phyloP scores from a whole-genome alignment of 2,888 invertebrate genomes.

The Dolichopus griseipennis region DNA sequence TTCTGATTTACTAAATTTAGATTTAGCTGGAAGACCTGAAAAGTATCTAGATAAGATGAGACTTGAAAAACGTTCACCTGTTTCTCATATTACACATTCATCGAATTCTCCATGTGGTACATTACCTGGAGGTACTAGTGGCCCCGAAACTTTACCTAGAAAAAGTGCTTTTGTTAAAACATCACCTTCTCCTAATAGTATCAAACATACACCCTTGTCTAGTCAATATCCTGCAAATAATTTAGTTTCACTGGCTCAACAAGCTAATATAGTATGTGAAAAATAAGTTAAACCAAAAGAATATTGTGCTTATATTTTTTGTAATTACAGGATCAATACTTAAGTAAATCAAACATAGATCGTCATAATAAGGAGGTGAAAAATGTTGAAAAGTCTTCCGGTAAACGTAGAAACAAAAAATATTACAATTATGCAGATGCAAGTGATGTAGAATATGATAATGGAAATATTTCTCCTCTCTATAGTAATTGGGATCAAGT shows the following conservation, averaged over 20 bases:
- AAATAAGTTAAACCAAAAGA: background rate
- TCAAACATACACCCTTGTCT: slow-evolving; percentile 18
- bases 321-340: slow-evolving; percentile 25
- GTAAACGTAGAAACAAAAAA: slow-evolving; percentile 21
- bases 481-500: slow-evolving; percentile 64
- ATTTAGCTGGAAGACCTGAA: slow-evolving; percentile 25
- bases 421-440: slow-evolving; percentile 28
- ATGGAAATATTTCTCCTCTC: slow-evolving; percentile 53
- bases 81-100: slow-evolving; percentile 11
- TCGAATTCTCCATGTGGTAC: slow-evolving; percentile 17
- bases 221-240: slow-evolving; percentile 22
- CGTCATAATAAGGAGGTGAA: slow-evolving; percentile 22
- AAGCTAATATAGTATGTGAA: slow-evolving; percentile 19
- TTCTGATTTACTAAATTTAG: slow-evolving; percentile 25
- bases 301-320: background rate
- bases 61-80: slow-evolving; percentile 21
- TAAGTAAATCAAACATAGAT: slow-evolving; percentile 46
- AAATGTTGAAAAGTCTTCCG: slow-evolving; percentile 22
- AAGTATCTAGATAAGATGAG: slow-evolving; percentile 26
- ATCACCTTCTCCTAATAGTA: slow-evolving; percentile 13
- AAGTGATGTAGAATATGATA: slow-evolving; percentile 50
- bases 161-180: slow-evolving; percentile 18
- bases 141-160: slow-evolving; percentile 4
- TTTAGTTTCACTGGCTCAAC: slow-evolving; percentile 17
- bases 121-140: slow-evolving; percentile 11